A percentile compares a stretch with the other conserved stretches of the same genome.
Conservation (phyloP, 2,113 vertebrate genomes). For the Capricornis sumatraensis region DNA sequence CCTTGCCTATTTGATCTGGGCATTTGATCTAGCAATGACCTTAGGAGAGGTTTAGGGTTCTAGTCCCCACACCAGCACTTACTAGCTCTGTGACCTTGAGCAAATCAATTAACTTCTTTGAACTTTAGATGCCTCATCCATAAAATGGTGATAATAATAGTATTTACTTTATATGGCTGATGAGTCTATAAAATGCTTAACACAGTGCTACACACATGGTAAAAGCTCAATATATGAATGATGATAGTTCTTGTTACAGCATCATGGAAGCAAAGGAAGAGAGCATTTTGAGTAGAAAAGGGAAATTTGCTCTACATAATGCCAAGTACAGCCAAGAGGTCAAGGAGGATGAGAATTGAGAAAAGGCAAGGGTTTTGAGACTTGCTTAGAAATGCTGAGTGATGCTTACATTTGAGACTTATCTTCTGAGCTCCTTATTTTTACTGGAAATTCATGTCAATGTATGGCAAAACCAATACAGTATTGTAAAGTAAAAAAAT, state of each 20-base stretch:
- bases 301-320: not conserved
- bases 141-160: conserved; percentile 15
- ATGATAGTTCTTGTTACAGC: not conserved
- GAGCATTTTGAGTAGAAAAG: not conserved
- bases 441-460: not conserved
- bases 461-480: too few species aligned
- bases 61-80: not conserved
- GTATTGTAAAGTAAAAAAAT: too few species aligned
- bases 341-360: not conserved
- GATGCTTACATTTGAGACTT: conserved; percentile 32
- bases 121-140: conserved; percentile 1
- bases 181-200: not conserved
- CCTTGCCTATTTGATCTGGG: not conserved
- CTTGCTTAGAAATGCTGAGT: conserved; percentile 26
- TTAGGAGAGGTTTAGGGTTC: not conserved
- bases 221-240: not conserved
- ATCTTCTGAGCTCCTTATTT: not conserved
- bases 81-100: not conserved
- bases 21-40: not conserved
- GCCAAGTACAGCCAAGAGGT: not conserved
- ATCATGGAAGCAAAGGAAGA: not conserved
- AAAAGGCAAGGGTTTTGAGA: conserved; percentile 7
- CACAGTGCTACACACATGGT: not conserved
- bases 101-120: conserved; percentile 13
- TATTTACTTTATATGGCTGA: not conserved